phyloP scores from a whole-genome alignment of 1,140 invertebrate genomes.

The Drosophila melanica region DNA sequence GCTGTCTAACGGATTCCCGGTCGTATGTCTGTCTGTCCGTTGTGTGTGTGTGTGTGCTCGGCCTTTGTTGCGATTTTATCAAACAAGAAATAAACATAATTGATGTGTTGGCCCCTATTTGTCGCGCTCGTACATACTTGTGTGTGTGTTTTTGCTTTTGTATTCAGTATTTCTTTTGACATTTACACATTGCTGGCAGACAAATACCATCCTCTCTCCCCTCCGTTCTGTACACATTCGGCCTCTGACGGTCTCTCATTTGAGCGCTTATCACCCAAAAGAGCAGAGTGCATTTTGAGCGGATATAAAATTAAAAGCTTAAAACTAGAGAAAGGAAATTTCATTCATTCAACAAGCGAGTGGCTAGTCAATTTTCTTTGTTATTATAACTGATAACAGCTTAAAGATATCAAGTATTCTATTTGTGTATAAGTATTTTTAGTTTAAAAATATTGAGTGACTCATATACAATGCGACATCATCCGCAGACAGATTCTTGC shows the following conservation, averaged over 20 bases:
- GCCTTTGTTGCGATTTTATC: slow-evolving; percentile 69
- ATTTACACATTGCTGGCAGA: slow-evolving; percentile 72
- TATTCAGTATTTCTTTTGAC: slow-evolving; percentile 52
- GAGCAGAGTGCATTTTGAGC: slow-evolving; percentile 48
- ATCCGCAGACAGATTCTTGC: slow-evolving; percentile 19
- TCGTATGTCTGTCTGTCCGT: slow-evolving; percentile 7
- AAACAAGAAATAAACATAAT: slow-evolving; percentile 77
- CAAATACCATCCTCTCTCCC: slow-evolving; percentile 38
- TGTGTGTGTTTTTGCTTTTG: slow-evolving; percentile 27
- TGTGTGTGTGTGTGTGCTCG: slow-evolving; percentile 15
- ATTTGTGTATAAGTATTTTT: slow-evolving; percentile 16
- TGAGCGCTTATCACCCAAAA: slow-evolving; percentile 47
- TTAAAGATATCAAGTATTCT: slow-evolving; percentile 33
- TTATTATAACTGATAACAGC: slow-evolving; percentile 42
- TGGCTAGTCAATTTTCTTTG: slow-evolving; percentile 30
- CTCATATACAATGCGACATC: slow-evolving; percentile 48
- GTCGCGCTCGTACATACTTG: slow-evolving; percentile 33
- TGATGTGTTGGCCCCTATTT: slow-evolving; percentile 73
- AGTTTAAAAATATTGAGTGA: slow-evolving; percentile 32
- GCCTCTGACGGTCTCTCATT: slow-evolving; percentile 21
- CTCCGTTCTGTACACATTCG: slow-evolving; percentile 5
- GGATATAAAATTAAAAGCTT: slow-evolving; percentile 26
- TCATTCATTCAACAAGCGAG: slow-evolving; percentile 49
- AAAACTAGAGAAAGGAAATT: slow-evolving; percentile 34
- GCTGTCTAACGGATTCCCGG: slow-evolving; percentile 42